These are phyloP conservation scores for Zaprionus inermis DNA, from an alignment of 1,140 invertebrate genomes.

Conservation along the genomic window DNA sequence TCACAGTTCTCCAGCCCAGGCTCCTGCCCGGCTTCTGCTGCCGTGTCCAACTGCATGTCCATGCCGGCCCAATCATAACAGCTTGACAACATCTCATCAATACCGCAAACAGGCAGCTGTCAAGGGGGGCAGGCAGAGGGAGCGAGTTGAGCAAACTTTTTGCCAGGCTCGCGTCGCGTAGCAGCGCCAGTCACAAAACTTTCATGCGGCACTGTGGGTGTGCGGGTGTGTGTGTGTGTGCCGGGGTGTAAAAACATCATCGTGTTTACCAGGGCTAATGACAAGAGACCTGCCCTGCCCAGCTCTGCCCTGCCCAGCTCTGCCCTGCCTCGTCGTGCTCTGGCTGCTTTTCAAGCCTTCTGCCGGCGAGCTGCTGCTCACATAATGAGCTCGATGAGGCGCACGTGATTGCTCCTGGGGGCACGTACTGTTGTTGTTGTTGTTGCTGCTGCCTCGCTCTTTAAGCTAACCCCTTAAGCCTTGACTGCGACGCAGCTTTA, in stretches of 20 bases:
- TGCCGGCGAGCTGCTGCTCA: slow-evolving; percentile 38
- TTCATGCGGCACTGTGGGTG: slow-evolving; percentile 27
- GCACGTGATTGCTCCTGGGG: slow-evolving; percentile 67
- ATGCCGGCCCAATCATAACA: slow-evolving; percentile 36
- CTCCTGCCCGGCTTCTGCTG: neutral
- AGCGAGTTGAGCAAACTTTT: slow-evolving; percentile 47
- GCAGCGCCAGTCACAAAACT: slow-evolving; percentile 26
- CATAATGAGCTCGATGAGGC: slow-evolving; percentile 73
- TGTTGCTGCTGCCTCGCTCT: slow-evolving; percentile 9
- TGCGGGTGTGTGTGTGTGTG: slow-evolving; percentile 1
- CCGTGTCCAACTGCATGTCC: slow-evolving; percentile 13
- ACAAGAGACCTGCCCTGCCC: slow-evolving; percentile 31
- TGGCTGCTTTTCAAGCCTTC: slow-evolving; percentile 46
- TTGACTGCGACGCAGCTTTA: slow-evolving; percentile 19
- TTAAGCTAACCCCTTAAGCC: slow-evolving; percentile 23
- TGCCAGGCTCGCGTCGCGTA: slow-evolving; percentile 28
- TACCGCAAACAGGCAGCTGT: slow-evolving; percentile 39
- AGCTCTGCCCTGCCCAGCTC: neutral
- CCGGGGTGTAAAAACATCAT: slow-evolving; percentile 6
- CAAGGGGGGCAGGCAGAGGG: neutral
- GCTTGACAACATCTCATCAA: slow-evolving; percentile 78
- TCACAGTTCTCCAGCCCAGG: slow-evolving; percentile 55
- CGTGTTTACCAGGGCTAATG: slow-evolving; percentile 38
- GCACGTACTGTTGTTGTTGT: slow-evolving; percentile 55
- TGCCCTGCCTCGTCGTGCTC: slow-evolving; percentile 7